These are phyloP conservation scores for Cheilosia urbana DNA, from an alignment of 2,888 invertebrate species.

Conservation along the genomic window DNA sequence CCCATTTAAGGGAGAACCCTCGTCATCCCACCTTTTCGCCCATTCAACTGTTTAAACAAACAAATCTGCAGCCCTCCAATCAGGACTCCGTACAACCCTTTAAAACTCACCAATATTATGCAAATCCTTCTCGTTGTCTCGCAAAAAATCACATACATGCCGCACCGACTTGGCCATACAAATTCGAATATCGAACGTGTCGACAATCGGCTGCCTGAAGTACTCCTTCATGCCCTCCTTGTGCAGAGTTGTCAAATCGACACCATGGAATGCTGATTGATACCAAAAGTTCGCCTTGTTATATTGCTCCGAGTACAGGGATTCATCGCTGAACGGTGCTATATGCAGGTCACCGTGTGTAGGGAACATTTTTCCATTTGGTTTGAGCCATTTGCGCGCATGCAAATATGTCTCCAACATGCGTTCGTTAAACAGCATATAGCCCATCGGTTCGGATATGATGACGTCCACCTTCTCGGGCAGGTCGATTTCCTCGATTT, in stretches of 20 bases:
- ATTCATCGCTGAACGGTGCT: constrained; percentile 98
- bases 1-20: too few species aligned
- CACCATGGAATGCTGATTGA: constrained; percentile 98
- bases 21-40: too few species aligned
- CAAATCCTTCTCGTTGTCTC: constrained; percentile 96
- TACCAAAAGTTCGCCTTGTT: constrained; percentile 99
- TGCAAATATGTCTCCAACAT: constrained; percentile 99
- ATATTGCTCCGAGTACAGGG: constrained; percentile 98
- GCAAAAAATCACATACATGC: constrained; percentile 96
- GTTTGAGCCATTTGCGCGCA: constrained; percentile 98
- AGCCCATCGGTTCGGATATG: constrained; percentile 99
- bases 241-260: constrained; percentile 95
- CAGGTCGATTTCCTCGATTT: constrained; percentile 98
- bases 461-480: constrained; percentile 98
- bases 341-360: constrained; percentile 98
- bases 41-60: too few species aligned
- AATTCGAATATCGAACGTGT: constrained; percentile 98
- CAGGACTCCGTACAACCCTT: too few species aligned
- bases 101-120: constrained; percentile 89
- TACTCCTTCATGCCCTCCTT: constrained; percentile 98
- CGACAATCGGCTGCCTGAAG: constrained; percentile 98
- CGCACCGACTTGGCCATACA: constrained; percentile 97
- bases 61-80: too few species aligned
- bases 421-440: constrained; percentile 99
- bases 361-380: constrained; percentile 98